Evolutionary conservation across 1,140 invertebrate genomes (phyloP).

Genomic region (Ceratitis capitata): DNA sequence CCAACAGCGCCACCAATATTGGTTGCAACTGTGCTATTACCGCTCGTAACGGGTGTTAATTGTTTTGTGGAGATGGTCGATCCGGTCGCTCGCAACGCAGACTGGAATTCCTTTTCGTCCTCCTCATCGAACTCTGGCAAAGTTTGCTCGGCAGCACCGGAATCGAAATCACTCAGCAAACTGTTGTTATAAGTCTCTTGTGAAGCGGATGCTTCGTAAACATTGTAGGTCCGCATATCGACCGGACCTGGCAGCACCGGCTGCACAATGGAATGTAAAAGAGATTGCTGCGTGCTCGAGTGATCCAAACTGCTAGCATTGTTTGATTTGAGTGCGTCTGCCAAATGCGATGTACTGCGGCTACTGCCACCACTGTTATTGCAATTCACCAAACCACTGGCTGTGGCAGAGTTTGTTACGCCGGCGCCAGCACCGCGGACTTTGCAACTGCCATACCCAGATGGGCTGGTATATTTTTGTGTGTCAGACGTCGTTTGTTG

Average conservation of each 20-base stretch:
- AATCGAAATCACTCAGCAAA: constrained; percentile 73
- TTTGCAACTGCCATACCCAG: constrained; percentile 54
- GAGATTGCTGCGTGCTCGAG: constrained; percentile 39
- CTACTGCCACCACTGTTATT: background rate
- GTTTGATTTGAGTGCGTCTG: constrained; percentile 28
- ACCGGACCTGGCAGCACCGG: constrained; percentile 84
- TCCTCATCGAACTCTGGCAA: constrained; percentile 80
- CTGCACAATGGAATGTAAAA: constrained; percentile 67
- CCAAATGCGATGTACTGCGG: background rate
- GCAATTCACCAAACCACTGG: constrained; percentile 38
- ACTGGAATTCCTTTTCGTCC: constrained; percentile 79
- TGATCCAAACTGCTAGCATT: constrained; percentile 46
- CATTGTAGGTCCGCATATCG: constrained; percentile 86
- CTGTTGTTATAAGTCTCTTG: constrained; percentile 71
- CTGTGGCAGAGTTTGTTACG: constrained; percentile 18
- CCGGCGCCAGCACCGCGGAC: constrained; percentile 28
- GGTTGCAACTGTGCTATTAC: background rate
- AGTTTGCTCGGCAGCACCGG: constrained; percentile 73
- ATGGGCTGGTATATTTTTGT: constrained; percentile 51
- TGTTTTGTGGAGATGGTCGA: constrained; percentile 54
- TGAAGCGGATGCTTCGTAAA: constrained; percentile 67
- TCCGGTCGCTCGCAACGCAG: constrained; percentile 71
- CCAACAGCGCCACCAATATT: constrained; percentile 5
- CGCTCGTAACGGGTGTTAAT: constrained; percentile 42
- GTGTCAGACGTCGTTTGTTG: constrained; percentile 58